A percentile compares a stretch with the other conserved stretches of the same genome.
Evolutionary conservation across 1,140 invertebrate species (phyloP).

Genomic region (Thereuonema tuberculata): DNA sequence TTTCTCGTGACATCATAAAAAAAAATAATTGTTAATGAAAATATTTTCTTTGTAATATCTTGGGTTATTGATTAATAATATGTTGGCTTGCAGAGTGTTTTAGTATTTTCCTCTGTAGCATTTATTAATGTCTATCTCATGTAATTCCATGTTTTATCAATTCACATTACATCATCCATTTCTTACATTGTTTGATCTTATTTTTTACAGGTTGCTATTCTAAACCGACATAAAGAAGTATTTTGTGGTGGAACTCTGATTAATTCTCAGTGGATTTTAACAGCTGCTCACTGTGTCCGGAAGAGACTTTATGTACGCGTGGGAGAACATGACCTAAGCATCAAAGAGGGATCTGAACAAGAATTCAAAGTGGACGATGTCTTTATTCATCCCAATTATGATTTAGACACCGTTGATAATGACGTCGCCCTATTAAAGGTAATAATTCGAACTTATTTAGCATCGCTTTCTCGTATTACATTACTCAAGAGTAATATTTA

Average conservation of each 20-base stretch:
- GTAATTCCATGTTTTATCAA: neutral
- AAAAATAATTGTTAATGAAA: too few species aligned
- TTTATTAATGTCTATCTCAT: neutral
- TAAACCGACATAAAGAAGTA: slow-evolving; percentile 68
- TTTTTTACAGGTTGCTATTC: slow-evolving; percentile 73
- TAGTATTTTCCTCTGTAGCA: neutral
- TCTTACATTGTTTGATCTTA: too few species aligned
- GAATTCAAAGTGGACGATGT: slow-evolving; percentile 56
- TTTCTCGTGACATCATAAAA: too few species aligned
- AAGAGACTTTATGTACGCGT: slow-evolving; percentile 61
- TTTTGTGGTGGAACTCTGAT: slow-evolving; percentile 86
- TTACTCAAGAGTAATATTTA: neutral
- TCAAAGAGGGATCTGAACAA: slow-evolving; percentile 50
- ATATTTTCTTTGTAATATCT: too few species aligned
- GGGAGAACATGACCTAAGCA: slow-evolving; percentile 63
- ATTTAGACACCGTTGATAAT: slow-evolving; percentile 75
- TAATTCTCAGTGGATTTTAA: slow-evolving; percentile 70
- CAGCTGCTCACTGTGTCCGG: slow-evolving; percentile 77
- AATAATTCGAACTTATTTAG: slow-evolving; percentile 15
- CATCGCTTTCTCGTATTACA: neutral
- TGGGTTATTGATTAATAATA: neutral
- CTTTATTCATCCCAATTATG: slow-evolving; percentile 67
- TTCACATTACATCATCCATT: neutral
- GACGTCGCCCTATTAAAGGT: slow-evolving; percentile 67
- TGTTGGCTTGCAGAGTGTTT: neutral